These are phyloP conservation scores for Gymnarchus niloticus DNA, from an alignment of 2,113 vertebrate species.

Conservation along the genomic window DNA sequence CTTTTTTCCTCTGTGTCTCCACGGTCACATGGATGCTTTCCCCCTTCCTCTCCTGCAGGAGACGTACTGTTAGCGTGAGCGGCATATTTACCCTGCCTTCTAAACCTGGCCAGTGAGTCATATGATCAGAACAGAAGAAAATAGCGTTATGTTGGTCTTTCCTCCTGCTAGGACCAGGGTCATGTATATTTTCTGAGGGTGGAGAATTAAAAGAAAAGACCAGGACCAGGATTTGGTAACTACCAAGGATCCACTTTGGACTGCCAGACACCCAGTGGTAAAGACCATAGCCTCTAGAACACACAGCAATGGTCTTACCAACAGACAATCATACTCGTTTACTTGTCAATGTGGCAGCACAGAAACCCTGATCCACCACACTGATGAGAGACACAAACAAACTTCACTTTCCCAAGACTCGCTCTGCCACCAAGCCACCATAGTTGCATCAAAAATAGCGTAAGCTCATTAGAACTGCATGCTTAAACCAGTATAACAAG, in stretches of 20 bases:
- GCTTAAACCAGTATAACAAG: neutral
- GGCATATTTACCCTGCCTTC: neutral
- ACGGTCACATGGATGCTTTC: slow-evolving; percentile 71
- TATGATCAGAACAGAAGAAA: slow-evolving; percentile 27
- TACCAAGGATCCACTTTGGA: neutral
- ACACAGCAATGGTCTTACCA: neutral
- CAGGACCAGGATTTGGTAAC: neutral
- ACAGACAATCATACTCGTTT: neutral
- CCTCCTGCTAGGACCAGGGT: neutral
- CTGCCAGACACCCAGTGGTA: neutral
- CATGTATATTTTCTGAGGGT: neutral
- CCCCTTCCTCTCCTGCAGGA: slow-evolving; percentile 72
- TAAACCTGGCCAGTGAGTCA: slow-evolving; percentile 32
- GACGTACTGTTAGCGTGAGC: slow-evolving; percentile 34
- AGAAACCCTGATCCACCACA: neutral
- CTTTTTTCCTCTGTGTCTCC: slow-evolving; percentile 89
- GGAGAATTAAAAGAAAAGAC: neutral
- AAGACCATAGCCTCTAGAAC: neutral
- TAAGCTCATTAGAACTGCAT: neutral
- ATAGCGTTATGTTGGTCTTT: neutral
- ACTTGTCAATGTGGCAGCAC: neutral
- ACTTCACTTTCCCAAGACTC: slow-evolving; percentile 1
- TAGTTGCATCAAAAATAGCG: neutral
- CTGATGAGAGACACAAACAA: neutral
- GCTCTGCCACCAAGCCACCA: neutral